Conservation (phyloP, 2,113 vertebrate species). For the Scomber japonicus region DNA sequence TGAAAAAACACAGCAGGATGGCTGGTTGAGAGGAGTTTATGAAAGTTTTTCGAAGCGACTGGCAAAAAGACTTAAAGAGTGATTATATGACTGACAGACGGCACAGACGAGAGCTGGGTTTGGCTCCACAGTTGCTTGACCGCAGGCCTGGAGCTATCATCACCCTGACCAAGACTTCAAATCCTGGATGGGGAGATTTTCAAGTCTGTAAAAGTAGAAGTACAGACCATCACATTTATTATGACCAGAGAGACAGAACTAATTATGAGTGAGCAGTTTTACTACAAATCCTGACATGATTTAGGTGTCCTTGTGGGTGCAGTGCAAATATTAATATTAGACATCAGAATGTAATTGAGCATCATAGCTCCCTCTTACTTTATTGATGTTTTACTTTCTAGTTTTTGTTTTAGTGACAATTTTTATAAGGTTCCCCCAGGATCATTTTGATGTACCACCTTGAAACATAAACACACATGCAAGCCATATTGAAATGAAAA, state of each 20-base stretch:
- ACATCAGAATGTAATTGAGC: neutral
- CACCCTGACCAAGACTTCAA: slow-evolving; percentile 52
- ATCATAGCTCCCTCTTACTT: neutral
- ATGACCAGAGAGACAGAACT: slow-evolving; percentile 14
- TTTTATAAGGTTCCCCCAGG: neutral
- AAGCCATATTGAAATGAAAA: slow-evolving; percentile 35
- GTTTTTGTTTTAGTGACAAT: neutral
- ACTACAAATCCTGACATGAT: slow-evolving; percentile 36
- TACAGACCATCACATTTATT: slow-evolving; percentile 48
- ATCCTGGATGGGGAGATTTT: slow-evolving; percentile 13
- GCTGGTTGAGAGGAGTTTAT: slow-evolving; percentile 61
- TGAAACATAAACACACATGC: slow-evolving; percentile 32
- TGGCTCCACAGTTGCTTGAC: slow-evolving; percentile 62
- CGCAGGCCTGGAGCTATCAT: slow-evolving; percentile 65
- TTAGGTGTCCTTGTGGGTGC: neutral
- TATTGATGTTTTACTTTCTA: neutral
- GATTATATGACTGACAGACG: slow-evolving; percentile 61
- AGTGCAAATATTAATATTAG: neutral
- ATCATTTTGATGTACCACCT: slow-evolving; percentile 1
- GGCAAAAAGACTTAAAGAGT: slow-evolving; percentile 33
- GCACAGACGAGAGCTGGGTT: slow-evolving; percentile 39
- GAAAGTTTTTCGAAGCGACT: slow-evolving; percentile 41
- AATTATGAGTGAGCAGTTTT: slow-evolving; percentile 17
- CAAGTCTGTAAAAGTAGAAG: slow-evolving; percentile 40
- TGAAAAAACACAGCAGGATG: slow-evolving; percentile 52